phyloP scores from a whole-genome alignment of 2,113 vertebrate species.

The Rhegmatorhina hoffmannsi region DNA sequence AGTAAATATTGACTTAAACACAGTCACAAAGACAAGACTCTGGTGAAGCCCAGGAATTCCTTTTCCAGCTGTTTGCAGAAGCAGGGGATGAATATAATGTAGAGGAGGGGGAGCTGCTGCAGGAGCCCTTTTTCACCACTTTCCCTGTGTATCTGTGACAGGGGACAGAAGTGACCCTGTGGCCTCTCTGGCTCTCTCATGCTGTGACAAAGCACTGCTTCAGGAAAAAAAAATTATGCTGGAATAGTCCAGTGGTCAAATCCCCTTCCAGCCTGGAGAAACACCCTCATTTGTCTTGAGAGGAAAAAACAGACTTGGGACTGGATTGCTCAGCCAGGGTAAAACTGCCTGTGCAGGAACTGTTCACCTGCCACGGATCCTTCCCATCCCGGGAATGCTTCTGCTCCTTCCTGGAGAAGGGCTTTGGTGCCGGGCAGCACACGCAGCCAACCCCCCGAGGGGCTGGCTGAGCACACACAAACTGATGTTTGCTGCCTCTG shows the following conservation, averaged over 20 bases:
- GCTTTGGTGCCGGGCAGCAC: neutral
- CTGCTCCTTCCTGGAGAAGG: neutral
- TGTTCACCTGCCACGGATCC: neutral
- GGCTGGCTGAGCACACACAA: neutral
- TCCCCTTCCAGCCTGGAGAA: neutral
- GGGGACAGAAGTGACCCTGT: neutral
- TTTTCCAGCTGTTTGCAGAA: neutral
- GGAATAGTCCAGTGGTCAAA: neutral
- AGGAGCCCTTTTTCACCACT: neutral
- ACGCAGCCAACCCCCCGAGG: accelerated
- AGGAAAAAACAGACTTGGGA: neutral
- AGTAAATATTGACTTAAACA: constrained; percentile 9
- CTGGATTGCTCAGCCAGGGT: neutral
- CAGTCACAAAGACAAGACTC: neutral
- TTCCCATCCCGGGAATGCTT: neutral
- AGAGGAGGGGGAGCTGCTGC: neutral
- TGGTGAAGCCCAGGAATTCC: neutral
- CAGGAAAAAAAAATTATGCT: neutral
- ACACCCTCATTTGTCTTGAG: neutral
- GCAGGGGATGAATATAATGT: accelerated
- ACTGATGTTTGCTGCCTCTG: neutral
- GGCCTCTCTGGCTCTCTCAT: neutral
- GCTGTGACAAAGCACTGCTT: neutral
- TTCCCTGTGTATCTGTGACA: neutral
- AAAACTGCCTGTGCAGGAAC: neutral